phyloP scores from a whole-genome alignment of 2,888 invertebrate species.

The Troides aeacus region DNA sequence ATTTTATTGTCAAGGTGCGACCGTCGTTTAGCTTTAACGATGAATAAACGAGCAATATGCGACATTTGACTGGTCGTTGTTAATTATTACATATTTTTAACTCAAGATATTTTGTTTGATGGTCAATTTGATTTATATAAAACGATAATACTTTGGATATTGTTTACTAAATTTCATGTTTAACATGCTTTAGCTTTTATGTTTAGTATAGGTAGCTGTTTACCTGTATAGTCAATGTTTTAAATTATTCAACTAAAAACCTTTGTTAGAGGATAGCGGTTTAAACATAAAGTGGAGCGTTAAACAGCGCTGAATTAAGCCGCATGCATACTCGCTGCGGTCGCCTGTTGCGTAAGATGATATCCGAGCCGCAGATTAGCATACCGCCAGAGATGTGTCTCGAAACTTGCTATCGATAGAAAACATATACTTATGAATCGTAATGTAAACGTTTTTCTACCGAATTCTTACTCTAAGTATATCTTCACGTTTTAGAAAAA shows the following conservation, averaged over 20 bases:
- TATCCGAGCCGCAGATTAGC: conserved; percentile 74
- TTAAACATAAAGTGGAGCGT: conserved; percentile 56
- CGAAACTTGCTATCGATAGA: conserved; percentile 25
- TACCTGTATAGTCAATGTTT: neutral
- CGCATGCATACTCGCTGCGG: conserved; percentile 59
- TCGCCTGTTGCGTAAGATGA: conserved; percentile 77
- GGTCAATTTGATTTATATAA: neutral
- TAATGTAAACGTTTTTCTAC: neutral
- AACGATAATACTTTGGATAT: neutral
- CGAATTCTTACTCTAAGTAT: neutral
- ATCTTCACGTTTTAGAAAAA: neutral
- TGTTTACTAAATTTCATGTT: neutral
- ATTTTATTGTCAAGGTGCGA: conserved; percentile 41
- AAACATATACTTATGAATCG: neutral
- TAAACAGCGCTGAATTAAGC: conserved; percentile 55
- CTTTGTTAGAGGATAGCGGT: conserved; percentile 43
- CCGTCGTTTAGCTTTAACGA: conserved; percentile 25
- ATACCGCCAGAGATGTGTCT: conserved; percentile 59
- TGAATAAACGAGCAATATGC: conserved; percentile 24
- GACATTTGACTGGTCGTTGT: conserved; percentile 1
- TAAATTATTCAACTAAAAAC: neutral
- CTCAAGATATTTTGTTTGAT: neutral
- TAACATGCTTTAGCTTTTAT: neutral
- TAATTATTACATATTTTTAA: conserved; percentile 9
- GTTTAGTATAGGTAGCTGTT: neutral